Percentiles rank a stretch among this genome's conserved stretches.
These are phyloP conservation scores for Carpatolechia fugitivella DNA, from an alignment of 2,888 invertebrate genomes.

Conservation along the genomic window DNA sequence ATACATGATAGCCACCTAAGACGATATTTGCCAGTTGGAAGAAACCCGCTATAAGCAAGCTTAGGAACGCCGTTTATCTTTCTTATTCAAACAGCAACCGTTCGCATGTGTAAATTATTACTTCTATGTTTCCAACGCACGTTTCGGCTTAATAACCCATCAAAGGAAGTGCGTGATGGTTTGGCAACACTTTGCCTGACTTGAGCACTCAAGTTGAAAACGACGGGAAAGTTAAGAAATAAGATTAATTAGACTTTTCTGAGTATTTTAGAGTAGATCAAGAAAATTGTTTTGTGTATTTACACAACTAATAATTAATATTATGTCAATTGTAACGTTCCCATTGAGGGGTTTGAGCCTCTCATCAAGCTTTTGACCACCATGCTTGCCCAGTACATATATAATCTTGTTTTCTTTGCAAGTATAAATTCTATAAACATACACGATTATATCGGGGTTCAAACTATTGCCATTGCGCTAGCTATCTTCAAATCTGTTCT, in stretches of 20 bases:
- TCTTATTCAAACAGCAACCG: slow-evolving; percentile 3
- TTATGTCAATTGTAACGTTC: no score
- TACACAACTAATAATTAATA: no score
- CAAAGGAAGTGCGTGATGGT: not conserved
- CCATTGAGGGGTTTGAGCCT: no score
- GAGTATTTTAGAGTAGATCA: not conserved
- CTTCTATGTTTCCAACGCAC: slow-evolving; percentile 3
- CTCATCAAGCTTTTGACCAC: no score
- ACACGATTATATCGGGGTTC: no score
- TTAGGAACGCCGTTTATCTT: slow-evolving; percentile 7
- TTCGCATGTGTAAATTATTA: slow-evolving; percentile 4
- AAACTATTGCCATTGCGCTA: no score
- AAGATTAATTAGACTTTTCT: not conserved
- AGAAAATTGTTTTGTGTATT: no score
- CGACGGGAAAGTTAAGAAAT: not conserved
- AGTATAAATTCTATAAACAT: no score
- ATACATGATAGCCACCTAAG: not conserved
- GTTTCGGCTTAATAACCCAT: slow-evolving; percentile 8
- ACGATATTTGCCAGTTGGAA: slow-evolving; percentile 3
- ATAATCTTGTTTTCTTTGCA: no score
- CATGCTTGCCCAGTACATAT: no score
- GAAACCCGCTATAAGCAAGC: not conserved
- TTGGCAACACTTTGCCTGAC: not conserved
- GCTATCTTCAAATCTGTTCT: no score
- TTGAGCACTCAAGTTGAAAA: not conserved